Evolutionary conservation across 2,113 vertebrate species (phyloP), one percentile per base, ranked within the genome.

Genomic region (human): DNA sequence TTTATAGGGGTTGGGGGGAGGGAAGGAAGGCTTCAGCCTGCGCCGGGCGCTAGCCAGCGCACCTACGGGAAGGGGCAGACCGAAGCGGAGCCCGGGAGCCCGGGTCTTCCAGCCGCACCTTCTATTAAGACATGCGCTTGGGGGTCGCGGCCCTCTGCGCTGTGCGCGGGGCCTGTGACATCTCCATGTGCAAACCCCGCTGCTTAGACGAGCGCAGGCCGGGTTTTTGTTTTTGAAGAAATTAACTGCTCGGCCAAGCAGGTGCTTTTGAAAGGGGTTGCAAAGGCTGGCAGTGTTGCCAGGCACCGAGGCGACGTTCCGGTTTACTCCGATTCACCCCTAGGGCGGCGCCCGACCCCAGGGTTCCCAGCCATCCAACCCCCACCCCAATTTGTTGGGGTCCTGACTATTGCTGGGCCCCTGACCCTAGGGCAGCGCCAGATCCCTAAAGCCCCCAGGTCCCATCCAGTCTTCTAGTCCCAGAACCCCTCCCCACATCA

Each of bases 341-440:
- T 98, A 98, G 98, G 98, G 98, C 98, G 98, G 98, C 98, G 98
- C 97, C 97, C 80, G 82, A 32, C 50, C 40, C 61, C 45, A 0
- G 27, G 25, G 23, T 27, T 40, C 83, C 72, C 85, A 61, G 17
- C 45, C 75, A 78, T 80, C 88, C 64, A 59, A 85, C 43, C 45
- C 64, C 72, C 66, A 61, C 43, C 57, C 50, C 59, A 25, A 2
- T 12, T n/a, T 72, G 83, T 64, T 55, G 52, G 52, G 52, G 18
- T 18, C 52, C 52, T 55, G 52, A 12, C 32, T 25, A 22, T 8
- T 3, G 73, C 50, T 27, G 68, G 57, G 68, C 89, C 76, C 38
- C 43, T 30, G 40, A 86, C 27, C 90, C 57, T 10, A 6, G 38
- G n/a, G 59, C 75, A 92, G 72, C 18, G 25, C 86, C 85, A 70